Evolutionary conservation across 1,140 invertebrate genomes (phyloP).

Genomic region (Chelonus insularis): DNA sequence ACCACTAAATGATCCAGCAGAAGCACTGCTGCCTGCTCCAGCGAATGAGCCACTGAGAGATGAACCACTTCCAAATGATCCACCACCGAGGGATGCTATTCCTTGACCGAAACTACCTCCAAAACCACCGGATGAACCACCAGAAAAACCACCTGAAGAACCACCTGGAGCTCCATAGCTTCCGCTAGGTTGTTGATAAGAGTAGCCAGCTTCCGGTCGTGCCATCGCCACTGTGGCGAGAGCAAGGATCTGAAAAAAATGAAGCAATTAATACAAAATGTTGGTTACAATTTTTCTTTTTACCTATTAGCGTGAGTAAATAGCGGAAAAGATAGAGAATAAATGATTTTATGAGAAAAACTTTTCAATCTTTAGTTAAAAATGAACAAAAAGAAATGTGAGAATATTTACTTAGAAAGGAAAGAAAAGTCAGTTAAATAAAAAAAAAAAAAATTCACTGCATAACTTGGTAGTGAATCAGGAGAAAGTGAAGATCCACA

Average conservation of each 20-base stretch:
- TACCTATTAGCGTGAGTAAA: no score
- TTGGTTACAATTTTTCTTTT: neutral
- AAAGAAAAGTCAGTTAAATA: neutral
- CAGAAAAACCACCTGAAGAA: slow-evolving; percentile 31
- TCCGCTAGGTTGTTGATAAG: slow-evolving; percentile 56
- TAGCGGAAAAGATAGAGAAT: no score
- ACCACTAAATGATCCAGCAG: slow-evolving; percentile 40
- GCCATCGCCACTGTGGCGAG: slow-evolving; percentile 59
- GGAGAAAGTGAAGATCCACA: slow-evolving; percentile 1
- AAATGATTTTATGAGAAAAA: no score
- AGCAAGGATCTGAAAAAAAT: slow-evolving; percentile 57
- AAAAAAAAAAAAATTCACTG: neutral
- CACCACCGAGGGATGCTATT: slow-evolving; percentile 47
- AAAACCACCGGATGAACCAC: slow-evolving; percentile 37
- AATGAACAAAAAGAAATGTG: neutral
- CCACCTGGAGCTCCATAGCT: slow-evolving; percentile 53
- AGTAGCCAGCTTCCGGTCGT: slow-evolving; percentile 62
- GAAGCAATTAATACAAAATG: neutral
- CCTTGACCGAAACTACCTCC: slow-evolving; percentile 40
- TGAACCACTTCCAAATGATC: slow-evolving; percentile 42
- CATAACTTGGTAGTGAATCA: neutral
- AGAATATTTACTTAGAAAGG: neutral
- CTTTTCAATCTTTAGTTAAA: no score
- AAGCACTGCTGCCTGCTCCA: slow-evolving; percentile 42
- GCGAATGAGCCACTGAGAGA: slow-evolving; percentile 41